Base-by-base conservation (phyloP, 2,888 invertebrate species). In the Chelonus formosanus region DNA sequence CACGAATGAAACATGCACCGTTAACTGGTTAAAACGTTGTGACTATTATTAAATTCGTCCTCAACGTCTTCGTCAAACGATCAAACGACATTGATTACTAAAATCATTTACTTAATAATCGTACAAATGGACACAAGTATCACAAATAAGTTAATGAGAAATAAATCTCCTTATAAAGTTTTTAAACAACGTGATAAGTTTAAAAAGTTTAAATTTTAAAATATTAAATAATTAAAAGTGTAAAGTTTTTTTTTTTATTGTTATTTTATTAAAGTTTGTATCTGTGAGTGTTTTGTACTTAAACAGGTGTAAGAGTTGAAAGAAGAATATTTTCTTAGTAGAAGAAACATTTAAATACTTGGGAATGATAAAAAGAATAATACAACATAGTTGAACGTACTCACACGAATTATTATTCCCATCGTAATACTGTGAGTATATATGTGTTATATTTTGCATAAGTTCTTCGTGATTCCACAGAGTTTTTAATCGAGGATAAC, bases 31-130 rank as follows among this genome's bases (percentile, higher is more conserved):
- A 53, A 31, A 67, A 70, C 64, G 55, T 66, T 69, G 62, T 40
- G 64, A 74, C 79, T 79, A 79, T 79, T 79, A 79, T 79, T 79
- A 79, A 76, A 73, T 77, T 78, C 73, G 79, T 78, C 79, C 79
- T 79, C 76, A 75, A 71, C 72, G 70, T 59, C 58, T 57, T 56
- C 52, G 61, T 50, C 34, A 43, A 20, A 32, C 43, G 50, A 40
- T 32, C 43, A 53, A 43, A 53, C 32, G 47, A 47, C 47, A 55
- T 57, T 43, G 32, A 36, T 10, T 8, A 20, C 8, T 20, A 32
- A 55, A 57, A 57, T 57, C 57, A 57, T 40, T 57, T 31, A 31
- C 6, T 43, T 43, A 7, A 57, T 44, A 57, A 20, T 31, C 57
- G 6, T 7, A 57, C 57, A 57, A 57, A 57, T 57, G 57, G 57